phyloP scores from a whole-genome alignment of 2,113 vertebrate species.

The Phrynosoma platyrhinos region DNA sequence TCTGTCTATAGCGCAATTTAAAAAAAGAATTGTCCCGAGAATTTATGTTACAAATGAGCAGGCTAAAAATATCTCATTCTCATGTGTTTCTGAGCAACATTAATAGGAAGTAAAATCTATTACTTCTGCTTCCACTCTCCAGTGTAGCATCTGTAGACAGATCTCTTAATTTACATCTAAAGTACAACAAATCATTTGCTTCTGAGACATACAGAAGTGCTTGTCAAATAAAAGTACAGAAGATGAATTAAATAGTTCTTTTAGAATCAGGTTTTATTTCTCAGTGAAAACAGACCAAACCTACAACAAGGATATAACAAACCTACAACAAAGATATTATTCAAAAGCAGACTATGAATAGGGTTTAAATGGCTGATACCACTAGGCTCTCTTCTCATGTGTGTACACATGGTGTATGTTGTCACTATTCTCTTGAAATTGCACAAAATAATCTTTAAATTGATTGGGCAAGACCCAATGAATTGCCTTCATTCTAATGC shows the following conservation, averaged over 20 bases:
- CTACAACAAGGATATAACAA: not conserved
- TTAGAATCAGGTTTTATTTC: no score
- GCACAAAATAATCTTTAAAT: not conserved
- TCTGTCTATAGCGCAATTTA: slow-evolving; percentile 14
- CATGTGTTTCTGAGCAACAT: not conserved
- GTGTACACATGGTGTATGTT: not conserved
- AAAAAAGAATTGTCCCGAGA: not conserved
- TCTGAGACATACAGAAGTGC: slow-evolving; percentile 28
- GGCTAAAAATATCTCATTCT: slow-evolving; percentile 11
- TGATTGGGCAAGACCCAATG: not conserved
- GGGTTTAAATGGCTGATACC: not conserved
- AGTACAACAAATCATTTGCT: slow-evolving; percentile 33
- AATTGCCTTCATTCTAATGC: not conserved
- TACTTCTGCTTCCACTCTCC: slow-evolving; percentile 41
- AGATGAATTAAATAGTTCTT: no score
- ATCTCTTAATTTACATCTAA: slow-evolving; percentile 22
- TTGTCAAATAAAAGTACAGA: slow-evolving; percentile 15
- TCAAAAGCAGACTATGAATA: not conserved
- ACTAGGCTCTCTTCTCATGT: not conserved
- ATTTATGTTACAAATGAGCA: slow-evolving; percentile 34
- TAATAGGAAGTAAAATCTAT: not conserved
- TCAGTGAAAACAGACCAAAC: no score
- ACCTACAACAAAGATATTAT: not conserved
- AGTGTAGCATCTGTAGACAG: slow-evolving; percentile 31
- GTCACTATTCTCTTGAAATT: not conserved